Base-by-base conservation (phyloP, 2,888 invertebrate species). In the Clunio marinus region DNA sequence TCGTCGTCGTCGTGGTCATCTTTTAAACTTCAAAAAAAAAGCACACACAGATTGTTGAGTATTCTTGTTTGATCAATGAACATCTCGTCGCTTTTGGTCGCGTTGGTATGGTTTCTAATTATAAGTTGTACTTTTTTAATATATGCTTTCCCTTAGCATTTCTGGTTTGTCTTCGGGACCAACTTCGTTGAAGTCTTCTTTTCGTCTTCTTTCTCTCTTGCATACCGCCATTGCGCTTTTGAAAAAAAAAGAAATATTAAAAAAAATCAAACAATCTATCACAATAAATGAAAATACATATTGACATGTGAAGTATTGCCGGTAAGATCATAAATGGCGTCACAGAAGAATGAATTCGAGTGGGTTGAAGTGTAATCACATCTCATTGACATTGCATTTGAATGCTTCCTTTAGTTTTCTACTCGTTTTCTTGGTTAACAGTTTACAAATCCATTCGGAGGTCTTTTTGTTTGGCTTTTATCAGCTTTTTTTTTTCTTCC, bases 271-370 rank as follows among this genome's bases (percentile, higher is more conserved):
- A 62, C 62, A 62, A 62, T 62, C 62, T 62, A 62, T 62, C 62
- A 63, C 63, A 63, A 63, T 63, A 63, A 63, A 63, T 46, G 28
- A 41, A 37, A 41, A 62, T 32, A 62, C 62, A 63, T 63, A 63
- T 63, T 63, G 63, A 63, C 63, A 63, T 63, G 46, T 62, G 41
- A 62, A 62, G 41, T 46, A 63, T 27, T 45, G n/a, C 27, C n/a
- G n/a, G n/a, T n/a, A n/a, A n/a, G n/a, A n/a, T n/a, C n/a, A n/a
- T n/a, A n/a, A n/a, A n/a, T n/a, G n/a, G n/a, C n/a, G n/a, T n/a
- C n/a, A n/a, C n/a, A n/a, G n/a, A n/a, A n/a, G n/a, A n/a, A n/a
- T n/a, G n/a, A n/a, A n/a, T n/a, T n/a, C n/a, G n/a, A n/a, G n/a
- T n/a, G n/a, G n/a, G n/a, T n/a, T n/a, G n/a, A n/a, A n/a, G n/a